These are phyloP conservation scores for Plemyria rubiginata DNA, from an alignment of 2,888 invertebrate genomes.

Conservation along the genomic window DNA sequence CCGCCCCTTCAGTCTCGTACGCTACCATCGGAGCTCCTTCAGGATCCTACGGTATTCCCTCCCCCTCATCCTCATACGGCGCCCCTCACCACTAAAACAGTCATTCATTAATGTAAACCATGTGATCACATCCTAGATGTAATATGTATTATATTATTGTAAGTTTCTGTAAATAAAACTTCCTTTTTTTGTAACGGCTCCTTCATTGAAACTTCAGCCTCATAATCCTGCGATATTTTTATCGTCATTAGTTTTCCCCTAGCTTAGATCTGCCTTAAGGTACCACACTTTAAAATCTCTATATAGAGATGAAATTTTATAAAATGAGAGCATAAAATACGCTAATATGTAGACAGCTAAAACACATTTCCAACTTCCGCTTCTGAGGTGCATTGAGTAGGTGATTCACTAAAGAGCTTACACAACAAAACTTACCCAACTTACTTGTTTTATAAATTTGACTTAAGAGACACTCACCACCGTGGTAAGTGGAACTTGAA, in stretches of 20 bases:
- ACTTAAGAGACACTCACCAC: not conserved
- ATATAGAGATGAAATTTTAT: no score
- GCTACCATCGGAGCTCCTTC: conserved; percentile 74
- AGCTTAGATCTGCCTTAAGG: no score
- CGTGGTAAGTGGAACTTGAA: conserved; percentile 37
- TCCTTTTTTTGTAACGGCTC: conserved; percentile 62
- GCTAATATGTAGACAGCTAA: not conserved
- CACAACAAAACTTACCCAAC: conserved; percentile 1
- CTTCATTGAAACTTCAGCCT: conserved; percentile 26
- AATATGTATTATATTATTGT: conserved; percentile 78
- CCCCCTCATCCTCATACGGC: conserved; percentile 76
- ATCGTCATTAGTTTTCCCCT: no score
- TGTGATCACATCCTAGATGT: conserved; percentile 80
- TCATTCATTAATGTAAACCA: conserved; percentile 78
- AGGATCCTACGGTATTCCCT: conserved; percentile 79
- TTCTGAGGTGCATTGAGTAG: not conserved
- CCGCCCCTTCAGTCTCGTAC: conserved; percentile 60
- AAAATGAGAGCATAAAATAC: no score
- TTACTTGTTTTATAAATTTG: not conserved
- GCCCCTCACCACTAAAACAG: conserved; percentile 76
- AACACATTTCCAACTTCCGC: not conserved
- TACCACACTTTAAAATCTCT: no score
- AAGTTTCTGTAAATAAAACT: conserved; percentile 84
- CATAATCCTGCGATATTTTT: no score
- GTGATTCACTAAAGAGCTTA: not conserved